Conservation (phyloP, 2,113 vertebrate species). For the Epinephelus cyanopodus region DNA sequence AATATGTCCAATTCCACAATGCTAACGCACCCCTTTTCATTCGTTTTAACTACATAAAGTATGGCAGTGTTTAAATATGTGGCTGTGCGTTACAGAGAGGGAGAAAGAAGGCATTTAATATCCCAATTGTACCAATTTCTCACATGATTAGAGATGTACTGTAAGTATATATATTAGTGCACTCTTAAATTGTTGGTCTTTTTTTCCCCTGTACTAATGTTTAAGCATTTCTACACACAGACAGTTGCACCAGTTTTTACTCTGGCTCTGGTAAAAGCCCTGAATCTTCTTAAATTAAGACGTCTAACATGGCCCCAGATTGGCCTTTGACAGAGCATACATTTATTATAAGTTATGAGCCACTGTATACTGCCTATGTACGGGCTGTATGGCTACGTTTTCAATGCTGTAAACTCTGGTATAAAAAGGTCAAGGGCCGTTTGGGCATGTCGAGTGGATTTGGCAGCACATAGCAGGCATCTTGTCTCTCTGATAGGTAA, state of each 20-base stretch:
- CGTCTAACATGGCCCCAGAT: constrained; percentile 62
- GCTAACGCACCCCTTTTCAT: constrained; percentile 42
- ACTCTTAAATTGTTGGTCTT: not conserved
- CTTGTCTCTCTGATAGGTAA: constrained; percentile 70
- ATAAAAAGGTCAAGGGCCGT: constrained; percentile 77
- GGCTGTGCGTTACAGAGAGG: not conserved
- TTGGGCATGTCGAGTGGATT: constrained; percentile 68
- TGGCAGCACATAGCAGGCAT: constrained; percentile 76
- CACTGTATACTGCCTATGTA: constrained; percentile 46
- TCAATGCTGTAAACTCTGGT: constrained; percentile 66
- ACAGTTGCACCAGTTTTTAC: constrained; percentile 46
- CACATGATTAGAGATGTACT: not conserved
- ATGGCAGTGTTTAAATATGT: constrained; percentile 4
- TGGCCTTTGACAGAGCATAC: constrained; percentile 59
- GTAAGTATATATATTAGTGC: not conserved
- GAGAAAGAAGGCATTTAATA: constrained; percentile 10
- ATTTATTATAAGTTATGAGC: constrained; percentile 68
- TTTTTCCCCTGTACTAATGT: not conserved
- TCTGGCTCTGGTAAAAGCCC: constrained; percentile 53
- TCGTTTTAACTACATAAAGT: constrained; percentile 23
- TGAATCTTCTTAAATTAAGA: constrained; percentile 67
- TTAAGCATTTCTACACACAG: not conserved
- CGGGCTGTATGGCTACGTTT: constrained; percentile 21
- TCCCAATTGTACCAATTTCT: not conserved
- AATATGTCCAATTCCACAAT: constrained; percentile 30